These are phyloP conservation scores for Brienomyrus longianalis DNA, from an alignment of 2,113 vertebrate genomes.

Conservation along the genomic window DNA sequence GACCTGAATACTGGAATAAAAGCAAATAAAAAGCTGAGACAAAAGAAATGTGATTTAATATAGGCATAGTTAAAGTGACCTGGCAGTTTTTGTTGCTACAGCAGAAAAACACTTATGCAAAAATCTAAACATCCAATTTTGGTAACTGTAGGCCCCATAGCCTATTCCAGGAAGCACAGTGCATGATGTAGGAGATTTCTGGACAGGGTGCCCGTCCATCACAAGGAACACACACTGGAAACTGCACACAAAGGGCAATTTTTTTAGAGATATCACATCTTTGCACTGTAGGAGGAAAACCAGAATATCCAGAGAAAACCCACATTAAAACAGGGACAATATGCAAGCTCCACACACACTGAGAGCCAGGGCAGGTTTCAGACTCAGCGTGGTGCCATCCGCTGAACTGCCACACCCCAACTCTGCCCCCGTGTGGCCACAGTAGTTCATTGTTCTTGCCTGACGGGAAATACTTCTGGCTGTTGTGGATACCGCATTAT, in stretches of 20 bases:
- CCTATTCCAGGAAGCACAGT: neutral
- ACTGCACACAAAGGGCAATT: slow-evolving; percentile 1
- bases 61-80: neutral
- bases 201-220: neutral
- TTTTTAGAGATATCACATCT: neutral
- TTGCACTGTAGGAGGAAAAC: neutral
- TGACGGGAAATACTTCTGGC: neutral
- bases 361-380: neutral
- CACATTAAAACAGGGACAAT: neutral
- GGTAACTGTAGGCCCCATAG: neutral
- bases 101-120: neutral
- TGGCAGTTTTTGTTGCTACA: neutral
- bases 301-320: neutral
- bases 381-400: neutral
- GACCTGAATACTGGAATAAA: neutral
- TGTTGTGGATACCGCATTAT: neutral
- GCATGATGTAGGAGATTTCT: neutral
- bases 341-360: neutral
- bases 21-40: neutral
- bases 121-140: neutral
- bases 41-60: neutral
- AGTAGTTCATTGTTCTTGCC: neutral
- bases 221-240: neutral
- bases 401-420: neutral
- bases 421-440: neutral